A percentile compares a stretch with the other conserved stretches of the same genome.
phyloP scores from a whole-genome alignment of 1,140 invertebrate species.

The Gryon sp. region DNA sequence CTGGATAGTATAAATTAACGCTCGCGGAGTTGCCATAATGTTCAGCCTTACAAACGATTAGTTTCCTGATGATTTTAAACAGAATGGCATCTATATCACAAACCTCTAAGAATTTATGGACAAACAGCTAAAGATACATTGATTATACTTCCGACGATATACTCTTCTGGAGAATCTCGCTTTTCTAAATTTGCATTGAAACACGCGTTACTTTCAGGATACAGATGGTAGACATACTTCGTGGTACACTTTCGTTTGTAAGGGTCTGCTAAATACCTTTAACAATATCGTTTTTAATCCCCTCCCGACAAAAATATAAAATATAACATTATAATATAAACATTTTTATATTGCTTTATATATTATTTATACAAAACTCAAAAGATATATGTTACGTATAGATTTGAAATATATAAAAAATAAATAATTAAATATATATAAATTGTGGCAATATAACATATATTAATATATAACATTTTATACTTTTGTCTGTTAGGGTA shows the following conservation, averaged over 20 bases:
- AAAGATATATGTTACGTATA: no score
- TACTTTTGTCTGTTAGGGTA: no score
- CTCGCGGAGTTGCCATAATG: slow-evolving; percentile 23
- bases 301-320: no score
- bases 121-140: slow-evolving; percentile 69
- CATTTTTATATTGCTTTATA: no score
- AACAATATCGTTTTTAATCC: not conserved
- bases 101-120: slow-evolving; percentile 66
- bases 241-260: slow-evolving; percentile 52
- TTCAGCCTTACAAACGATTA: slow-evolving; percentile 55
- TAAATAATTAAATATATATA: no score
- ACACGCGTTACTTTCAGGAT: slow-evolving; percentile 54
- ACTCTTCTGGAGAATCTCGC: slow-evolving; percentile 67
- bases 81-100: slow-evolving; percentile 66
- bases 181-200: slow-evolving; percentile 66
- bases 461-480: no score
- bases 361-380: no score
- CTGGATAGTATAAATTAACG: slow-evolving; percentile 44
- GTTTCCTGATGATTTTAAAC: slow-evolving; percentile 63
- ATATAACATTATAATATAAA: no score
- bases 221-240: slow-evolving; percentile 58
- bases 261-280: slow-evolving; percentile 51
- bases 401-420: no score
- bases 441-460: no score
- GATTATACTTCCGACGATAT: slow-evolving; percentile 70